Base-by-base conservation (phyloP, 2,113 vertebrate genomes). In the Phyllostomus hastatus region DNA sequence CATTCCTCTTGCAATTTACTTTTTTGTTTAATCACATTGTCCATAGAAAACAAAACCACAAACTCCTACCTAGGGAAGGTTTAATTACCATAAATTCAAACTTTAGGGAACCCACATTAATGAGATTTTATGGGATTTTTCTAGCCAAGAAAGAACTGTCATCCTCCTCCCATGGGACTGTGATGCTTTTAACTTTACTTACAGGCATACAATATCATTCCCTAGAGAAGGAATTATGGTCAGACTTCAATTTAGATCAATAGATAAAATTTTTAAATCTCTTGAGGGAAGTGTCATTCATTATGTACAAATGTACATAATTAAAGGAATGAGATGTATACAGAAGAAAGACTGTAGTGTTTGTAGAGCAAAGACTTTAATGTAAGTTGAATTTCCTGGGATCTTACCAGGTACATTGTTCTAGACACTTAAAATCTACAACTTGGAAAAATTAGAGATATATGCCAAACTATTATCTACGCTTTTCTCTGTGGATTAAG, bases 201-300 rank as follows among this genome's bases (percentile, higher is more conserved):
- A 75, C 38, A 89, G 72, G 54, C 59, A 50, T 24, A 70, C 26
- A 50, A 10, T 66, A 70, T 26, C 80, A 46, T 66, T 94, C 91
- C 91, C 93, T 78, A 48, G 93, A 93, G 95, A 94, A 91, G 24
- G 69, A 86, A 93, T 94, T 94, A 92, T 59, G 73, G 86, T 72
- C 87, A 93, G 78, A 95, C n/a, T 97, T 96, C 79, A 96, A 92
- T 96, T 91, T 91, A 90, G 87, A 95, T 95, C 82, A 93, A 93
- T 72, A 97, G 22, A 95, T 81, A 91, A 96, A 96, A 96, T 92
- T 69, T 94, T 93, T 95, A 93, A 95, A 87, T 70, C 95, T 96
- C 93, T 93, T 66, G 69, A 70, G 85, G 90, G 57, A 73, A 73
- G 80, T 87, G 50, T 54, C 66, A 79, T 95, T 81, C 83, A 91